phyloP scores from a whole-genome alignment of 2,888 invertebrate species.

The Neoascia interrupta region DNA sequence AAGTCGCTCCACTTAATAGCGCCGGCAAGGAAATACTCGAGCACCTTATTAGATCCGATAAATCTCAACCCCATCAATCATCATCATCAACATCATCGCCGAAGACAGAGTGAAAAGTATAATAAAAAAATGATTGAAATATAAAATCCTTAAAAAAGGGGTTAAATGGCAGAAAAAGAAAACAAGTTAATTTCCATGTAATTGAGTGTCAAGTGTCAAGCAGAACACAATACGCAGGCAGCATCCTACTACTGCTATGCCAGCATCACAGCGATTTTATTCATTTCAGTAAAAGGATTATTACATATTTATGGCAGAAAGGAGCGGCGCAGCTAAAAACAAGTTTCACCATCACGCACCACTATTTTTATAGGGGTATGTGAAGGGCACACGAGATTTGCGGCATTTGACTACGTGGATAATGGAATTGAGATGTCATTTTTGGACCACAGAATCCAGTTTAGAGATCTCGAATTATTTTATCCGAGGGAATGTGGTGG shows the following conservation, averaged over 20 bases:
- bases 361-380: too few relatives aligned
- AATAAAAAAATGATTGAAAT: constrained; percentile 3
- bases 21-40: too few relatives aligned
- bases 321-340: constrained; percentile 34
- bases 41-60: too few relatives aligned
- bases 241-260: constrained; percentile 31
- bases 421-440: constrained; percentile 64
- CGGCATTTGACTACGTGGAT: constrained; percentile 56
- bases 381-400: constrained; percentile 1
- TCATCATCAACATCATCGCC: too few relatives aligned
- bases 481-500: constrained; percentile 19
- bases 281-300: constrained; percentile 68
- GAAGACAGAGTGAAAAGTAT: not conserved
- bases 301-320: constrained; percentile 54
- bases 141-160: constrained; percentile 26
- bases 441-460: constrained; percentile 68
- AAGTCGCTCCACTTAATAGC: too few relatives aligned
- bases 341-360: constrained; percentile 21
- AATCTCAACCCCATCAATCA: too few relatives aligned
- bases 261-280: constrained; percentile 55
- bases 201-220: constrained; percentile 68
- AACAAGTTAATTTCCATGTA: constrained; percentile 61
- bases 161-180: constrained; percentile 33
- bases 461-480: constrained; percentile 37
- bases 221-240: constrained; percentile 57